Evolutionary conservation across 2,888 invertebrate genomes (phyloP).

Genomic region (Oligia strigilis): DNA sequence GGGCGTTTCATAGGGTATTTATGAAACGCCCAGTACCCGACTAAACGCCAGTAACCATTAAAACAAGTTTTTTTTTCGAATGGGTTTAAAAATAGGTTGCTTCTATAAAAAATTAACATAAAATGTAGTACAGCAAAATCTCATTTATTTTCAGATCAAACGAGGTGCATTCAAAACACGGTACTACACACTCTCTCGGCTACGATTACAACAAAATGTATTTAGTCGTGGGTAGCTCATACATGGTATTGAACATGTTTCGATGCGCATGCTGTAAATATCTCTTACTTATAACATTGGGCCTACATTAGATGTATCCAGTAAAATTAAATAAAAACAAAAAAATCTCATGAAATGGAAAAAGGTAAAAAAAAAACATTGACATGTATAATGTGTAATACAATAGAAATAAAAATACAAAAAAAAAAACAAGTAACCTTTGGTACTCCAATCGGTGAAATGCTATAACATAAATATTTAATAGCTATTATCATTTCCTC

Average conservation of each 20-base stretch:
- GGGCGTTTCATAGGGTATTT: background rate
- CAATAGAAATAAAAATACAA: background rate
- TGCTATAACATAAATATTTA: background rate
- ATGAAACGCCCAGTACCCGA: background rate
- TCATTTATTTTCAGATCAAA: constrained; percentile 48
- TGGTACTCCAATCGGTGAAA: constrained; percentile 2
- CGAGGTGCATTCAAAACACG: constrained; percentile 46
- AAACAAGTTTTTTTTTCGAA: background rate
- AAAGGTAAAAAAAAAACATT: constrained; percentile 7
- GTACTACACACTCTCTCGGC: constrained; percentile 32
- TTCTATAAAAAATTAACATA: background rate
- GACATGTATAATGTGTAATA: constrained; percentile 3
- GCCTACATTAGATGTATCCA: constrained; percentile 76
- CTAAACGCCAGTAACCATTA: background rate
- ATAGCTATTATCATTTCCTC: constrained; percentile 2
- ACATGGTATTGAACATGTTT: constrained; percentile 17
- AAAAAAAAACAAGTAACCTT: background rate
- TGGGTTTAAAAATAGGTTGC: background rate
- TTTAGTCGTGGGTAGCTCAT: constrained; percentile 22
- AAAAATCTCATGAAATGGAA: constrained; percentile 22
- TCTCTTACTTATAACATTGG: constrained; percentile 53
- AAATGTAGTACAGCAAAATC: background rate
- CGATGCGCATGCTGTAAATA: constrained; percentile 42
- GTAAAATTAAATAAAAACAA: constrained; percentile 32
- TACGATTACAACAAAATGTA: constrained; percentile 11